phyloP scores from a whole-genome alignment of 2,113 vertebrate genomes.

The Nothobranchius furzeri region DNA sequence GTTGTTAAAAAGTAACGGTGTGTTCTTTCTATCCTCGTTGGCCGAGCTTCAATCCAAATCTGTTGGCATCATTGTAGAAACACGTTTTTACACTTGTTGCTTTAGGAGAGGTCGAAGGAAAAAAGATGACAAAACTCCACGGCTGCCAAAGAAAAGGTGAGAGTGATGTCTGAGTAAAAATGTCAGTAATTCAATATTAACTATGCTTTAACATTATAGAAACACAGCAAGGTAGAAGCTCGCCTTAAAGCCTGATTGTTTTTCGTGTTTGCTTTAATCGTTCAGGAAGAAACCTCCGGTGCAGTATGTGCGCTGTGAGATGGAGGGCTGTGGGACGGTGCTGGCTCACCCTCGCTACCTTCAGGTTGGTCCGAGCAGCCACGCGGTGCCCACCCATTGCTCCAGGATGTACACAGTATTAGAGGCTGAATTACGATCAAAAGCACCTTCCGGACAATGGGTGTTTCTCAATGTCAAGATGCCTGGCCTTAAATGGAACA shows the following conservation, averaged over 20 bases:
- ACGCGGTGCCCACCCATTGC: too few species aligned
- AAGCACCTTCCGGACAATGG: too few species aligned
- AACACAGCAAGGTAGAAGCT: too few species aligned
- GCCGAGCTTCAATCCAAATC: background rate
- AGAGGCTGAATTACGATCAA: too few species aligned
- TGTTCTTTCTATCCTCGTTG: background rate
- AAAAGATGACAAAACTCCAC: slow-evolving; percentile 97
- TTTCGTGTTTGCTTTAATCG: background rate
- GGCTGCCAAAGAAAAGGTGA: slow-evolving; percentile 94
- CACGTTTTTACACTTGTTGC: slow-evolving; percentile 5
- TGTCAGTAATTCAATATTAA: too few species aligned
- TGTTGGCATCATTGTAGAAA: background rate
- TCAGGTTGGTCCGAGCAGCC: slow-evolving; percentile 80
- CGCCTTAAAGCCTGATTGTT: background rate
- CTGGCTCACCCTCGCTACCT: slow-evolving; percentile 95
- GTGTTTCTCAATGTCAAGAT: too few species aligned
- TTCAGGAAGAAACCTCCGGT: slow-evolving; percentile 97
- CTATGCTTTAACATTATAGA: too few species aligned
- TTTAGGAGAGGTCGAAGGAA: slow-evolving; percentile 91
- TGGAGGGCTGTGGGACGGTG: slow-evolving; percentile 97
- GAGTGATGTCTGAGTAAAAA: background rate
- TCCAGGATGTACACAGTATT: too few species aligned
- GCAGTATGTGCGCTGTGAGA: slow-evolving; percentile 97
- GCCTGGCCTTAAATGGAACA: too few species aligned
- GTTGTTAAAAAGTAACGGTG: background rate